Conservation (phyloP, 2,113 vertebrate genomes). For the Rhodinocichla rosea region DNA sequence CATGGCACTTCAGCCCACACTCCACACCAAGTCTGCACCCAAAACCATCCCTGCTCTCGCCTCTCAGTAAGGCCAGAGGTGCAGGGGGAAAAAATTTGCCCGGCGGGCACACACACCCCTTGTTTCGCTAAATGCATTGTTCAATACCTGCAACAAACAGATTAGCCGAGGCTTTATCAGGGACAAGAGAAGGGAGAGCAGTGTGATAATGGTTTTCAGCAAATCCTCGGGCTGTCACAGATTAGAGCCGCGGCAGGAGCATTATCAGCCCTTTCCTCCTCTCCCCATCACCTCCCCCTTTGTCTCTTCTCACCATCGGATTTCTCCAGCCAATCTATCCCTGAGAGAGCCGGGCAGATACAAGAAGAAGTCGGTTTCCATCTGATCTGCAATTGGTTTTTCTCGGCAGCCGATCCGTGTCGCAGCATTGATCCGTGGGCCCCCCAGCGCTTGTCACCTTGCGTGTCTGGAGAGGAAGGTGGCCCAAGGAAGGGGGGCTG, state of each 20-base stretch:
- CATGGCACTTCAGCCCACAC: rapidly evolving
- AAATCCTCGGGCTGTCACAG: constrained; percentile 90
- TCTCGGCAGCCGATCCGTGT: constrained; percentile 79
- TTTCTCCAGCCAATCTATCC: constrained; percentile 91
- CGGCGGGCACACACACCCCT: not conserved
- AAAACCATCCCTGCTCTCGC: not conserved
- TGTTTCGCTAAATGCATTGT: constrained; percentile 85
- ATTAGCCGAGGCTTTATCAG: constrained; percentile 92
- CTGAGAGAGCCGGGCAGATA: constrained; percentile 80
- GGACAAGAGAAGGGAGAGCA: constrained; percentile 78
- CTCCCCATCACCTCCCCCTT: constrained; percentile 63
- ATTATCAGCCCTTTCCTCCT: constrained; percentile 79
- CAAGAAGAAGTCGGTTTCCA: constrained; percentile 91
- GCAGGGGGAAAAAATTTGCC: not conserved
- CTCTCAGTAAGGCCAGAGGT: not conserved
- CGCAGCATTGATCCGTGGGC: constrained; percentile 74
- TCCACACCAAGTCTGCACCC: too few species aligned
- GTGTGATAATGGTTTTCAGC: constrained; percentile 96
- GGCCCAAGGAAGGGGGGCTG: not conserved
- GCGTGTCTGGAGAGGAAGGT: constrained; percentile 52
- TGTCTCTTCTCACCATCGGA: constrained; percentile 83
- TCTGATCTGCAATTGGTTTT: constrained; percentile 89
- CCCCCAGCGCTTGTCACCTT: constrained; percentile 73
- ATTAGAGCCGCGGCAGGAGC: constrained; percentile 84
- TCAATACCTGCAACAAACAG: constrained; percentile 95